Evolutionary conservation across 2,113 vertebrate species (phyloP), one percentile per base, ranked within the genome.

Genomic region (Oceanites oceanicus): DNA sequence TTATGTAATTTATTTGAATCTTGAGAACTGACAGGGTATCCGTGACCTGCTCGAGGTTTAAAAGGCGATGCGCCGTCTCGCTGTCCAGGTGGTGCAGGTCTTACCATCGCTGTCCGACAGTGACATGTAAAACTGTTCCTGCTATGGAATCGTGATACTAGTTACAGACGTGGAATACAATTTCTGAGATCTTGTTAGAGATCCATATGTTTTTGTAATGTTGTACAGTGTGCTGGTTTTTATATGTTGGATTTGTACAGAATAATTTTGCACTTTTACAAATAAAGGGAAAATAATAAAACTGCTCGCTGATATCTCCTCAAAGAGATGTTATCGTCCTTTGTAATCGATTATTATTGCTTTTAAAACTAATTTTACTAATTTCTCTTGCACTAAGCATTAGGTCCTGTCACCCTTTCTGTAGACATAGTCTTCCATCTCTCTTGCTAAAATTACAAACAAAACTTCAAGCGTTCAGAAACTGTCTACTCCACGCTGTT

Each of bases 261-360:
- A 87, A 30, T 88, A 40, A 88, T 92, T 96, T 96, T 96, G 96
- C 96, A 96, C 96, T 96, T 96, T 96, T 96, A 55, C 94, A 96
- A 95, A 93, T 96, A 96, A 96, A 93, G n/a, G 61, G 52, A 40
- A 87, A 96, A 93, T 96, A 96, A 94, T 94, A 92, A 95, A 95
- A 29, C 30, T 49, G 16, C 27, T 74, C 12, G 15, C 27, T 92
- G 40, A 4, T 66, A 78, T 88, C 74, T 81, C 25, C 19, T 62
- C 26, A 11, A 25, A 53, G 59, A 17, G 8, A 6, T 71, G 16
- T 10, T 87, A 34, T 16, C 0, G 1, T 62, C 25, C 6, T 30
- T 34, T 53, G 15, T 22, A 2, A 22, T 29, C 5, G 3, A 2
- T 63, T 26, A 3, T 34, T 61, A 8, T 2, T 73, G 21, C 9